Base-by-base conservation (phyloP, 2,888 invertebrate genomes). In the Odiellus spinosus region DNA sequence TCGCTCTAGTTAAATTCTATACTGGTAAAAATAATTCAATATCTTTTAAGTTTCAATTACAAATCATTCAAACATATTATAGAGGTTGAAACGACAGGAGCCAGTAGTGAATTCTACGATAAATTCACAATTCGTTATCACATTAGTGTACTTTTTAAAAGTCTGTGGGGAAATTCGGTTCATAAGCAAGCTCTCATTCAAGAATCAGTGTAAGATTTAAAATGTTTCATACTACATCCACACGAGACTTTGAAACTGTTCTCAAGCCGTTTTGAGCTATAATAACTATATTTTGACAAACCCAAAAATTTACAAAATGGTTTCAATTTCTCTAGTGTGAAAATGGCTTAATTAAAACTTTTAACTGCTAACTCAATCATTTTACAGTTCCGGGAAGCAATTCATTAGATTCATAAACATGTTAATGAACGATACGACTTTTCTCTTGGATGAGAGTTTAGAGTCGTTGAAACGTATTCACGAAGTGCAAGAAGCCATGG, bases 71-170 rank as follows among this genome's bases (percentile, higher is more conserved):
- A 33, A 20, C 26, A 11, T 44, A 4, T 41, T 41, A 56, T 61
- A 58, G 93, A 93, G 60, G 87, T 95, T 47, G 96, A 96, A 71
- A 86, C 87, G 11, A 96, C 95, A 10, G 96, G 96, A 10, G 86
- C 93, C 57, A 90, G 87, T 67, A 90, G 88, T 33, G 98, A 98
- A 70, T 98, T 98, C 70, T 98, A 95, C 63, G 96, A 96, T 69
- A 98, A 98, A 70, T 98, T 98, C 68, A 88, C 90, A 11, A 96
- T 98, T 59, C 77, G 98, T 48, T 93, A 93, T 71, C 93, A 95
- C 65, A 93, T 98, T 65, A 93, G 93, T 67, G 78, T 95, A 63
- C 88, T 96, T 60, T 76, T 98, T 58, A 93, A 93, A 68, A 62
- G 63, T 40, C 82, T 98, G 80, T 96, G 96, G 95, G 80, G 81